phyloP scores from a whole-genome alignment of 2,113 vertebrate species.

The Spermophilus dauricus region DNA sequence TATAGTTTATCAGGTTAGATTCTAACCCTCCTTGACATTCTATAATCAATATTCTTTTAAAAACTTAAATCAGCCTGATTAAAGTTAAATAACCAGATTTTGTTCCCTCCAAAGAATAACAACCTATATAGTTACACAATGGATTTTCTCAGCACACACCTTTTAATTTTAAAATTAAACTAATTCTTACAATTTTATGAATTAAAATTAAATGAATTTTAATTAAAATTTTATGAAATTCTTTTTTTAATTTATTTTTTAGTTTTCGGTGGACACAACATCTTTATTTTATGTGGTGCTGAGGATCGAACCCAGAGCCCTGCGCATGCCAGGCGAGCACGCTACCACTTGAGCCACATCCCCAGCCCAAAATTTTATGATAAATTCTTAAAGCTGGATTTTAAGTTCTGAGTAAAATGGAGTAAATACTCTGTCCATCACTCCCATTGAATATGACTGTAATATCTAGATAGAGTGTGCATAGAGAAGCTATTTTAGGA shows the following conservation, averaged over 20 bases:
- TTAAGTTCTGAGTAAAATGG: neutral
- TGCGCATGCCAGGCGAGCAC: no score
- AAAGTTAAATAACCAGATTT: slow-evolving; percentile 13
- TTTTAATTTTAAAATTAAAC: neutral
- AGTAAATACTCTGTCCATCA: neutral
- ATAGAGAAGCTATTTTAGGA: neutral
- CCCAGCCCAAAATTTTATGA: neutral
- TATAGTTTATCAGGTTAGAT: neutral
- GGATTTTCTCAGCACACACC: neutral
- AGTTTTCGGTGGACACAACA: no score
- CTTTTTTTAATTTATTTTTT: no score
- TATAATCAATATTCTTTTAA: neutral
- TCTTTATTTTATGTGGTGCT: no score
- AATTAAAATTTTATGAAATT: no score
- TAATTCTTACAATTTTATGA: no score
- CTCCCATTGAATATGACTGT: neutral
- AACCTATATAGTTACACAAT: neutral
- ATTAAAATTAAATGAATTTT: no score
- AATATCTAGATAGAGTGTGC: neutral
- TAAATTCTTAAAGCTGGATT: neutral
- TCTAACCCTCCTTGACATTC: neutral
- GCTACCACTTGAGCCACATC: no score
- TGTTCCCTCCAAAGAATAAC: slow-evolving; percentile 11
- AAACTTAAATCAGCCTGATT: neutral
- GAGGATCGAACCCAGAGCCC: no score